Evolutionary conservation across 2,888 invertebrate species (phyloP).

Genomic region (Anaspis maculata): DNA sequence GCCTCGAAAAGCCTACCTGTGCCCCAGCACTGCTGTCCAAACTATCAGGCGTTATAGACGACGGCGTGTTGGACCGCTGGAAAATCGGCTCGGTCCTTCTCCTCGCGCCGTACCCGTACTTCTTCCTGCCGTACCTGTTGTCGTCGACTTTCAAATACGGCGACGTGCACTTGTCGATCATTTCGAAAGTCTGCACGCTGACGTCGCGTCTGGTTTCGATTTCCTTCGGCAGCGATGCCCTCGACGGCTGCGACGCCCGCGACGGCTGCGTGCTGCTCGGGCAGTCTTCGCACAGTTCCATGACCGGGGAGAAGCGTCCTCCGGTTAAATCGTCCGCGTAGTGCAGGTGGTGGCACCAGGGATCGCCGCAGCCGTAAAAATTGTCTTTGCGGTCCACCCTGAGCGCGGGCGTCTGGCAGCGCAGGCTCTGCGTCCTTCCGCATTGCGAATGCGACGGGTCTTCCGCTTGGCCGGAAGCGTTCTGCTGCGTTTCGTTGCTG

Average conservation of each 20-base stretch:
- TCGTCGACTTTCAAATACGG: constrained; percentile 30
- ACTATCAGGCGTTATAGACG: constrained; percentile 36
- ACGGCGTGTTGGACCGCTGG: constrained; percentile 25
- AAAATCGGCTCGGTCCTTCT: constrained; percentile 30
- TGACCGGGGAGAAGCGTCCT: constrained; percentile 36
- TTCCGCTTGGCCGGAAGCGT: constrained; percentile 17
- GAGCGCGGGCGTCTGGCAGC: constrained; percentile 39
- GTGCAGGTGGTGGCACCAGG: constrained; percentile 41
- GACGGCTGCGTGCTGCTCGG: constrained; percentile 9
- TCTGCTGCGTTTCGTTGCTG: constrained; percentile 35
- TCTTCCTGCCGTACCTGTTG: constrained; percentile 14
- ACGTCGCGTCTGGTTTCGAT: constrained; percentile 41
- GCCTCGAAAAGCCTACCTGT: constrained; percentile 8
- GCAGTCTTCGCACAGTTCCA: constrained; percentile 42
- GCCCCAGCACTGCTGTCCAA: constrained; percentile 31
- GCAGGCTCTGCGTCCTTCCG: constrained; percentile 39
- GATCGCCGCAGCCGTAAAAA: constrained; percentile 41
- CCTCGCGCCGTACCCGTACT: constrained; percentile 19
- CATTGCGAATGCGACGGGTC: constrained; percentile 21
- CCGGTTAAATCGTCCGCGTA: constrained; percentile 27
- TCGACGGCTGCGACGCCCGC: background rate
- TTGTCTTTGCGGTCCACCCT: constrained; percentile 22
- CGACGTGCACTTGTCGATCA: constrained; percentile 41
- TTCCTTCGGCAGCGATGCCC: constrained; percentile 13
- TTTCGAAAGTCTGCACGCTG: constrained; percentile 47